A percentile compares a stretch with the other conserved stretches of the same genome.
phyloP scores from a whole-genome alignment of 1,140 invertebrate genomes.

The Rhysida immarginata region DNA sequence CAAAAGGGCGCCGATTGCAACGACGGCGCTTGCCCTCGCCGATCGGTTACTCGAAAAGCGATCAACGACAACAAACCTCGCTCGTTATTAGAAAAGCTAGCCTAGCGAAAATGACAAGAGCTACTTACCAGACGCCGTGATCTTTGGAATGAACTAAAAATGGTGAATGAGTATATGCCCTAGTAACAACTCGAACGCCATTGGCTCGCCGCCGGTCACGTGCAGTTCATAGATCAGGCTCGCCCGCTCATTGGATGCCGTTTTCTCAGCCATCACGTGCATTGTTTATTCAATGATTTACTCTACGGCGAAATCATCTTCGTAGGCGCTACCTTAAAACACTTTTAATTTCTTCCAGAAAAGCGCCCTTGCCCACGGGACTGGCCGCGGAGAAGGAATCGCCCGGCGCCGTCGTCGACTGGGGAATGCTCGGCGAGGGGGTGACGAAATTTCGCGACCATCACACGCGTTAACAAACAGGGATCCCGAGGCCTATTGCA shows the following conservation, averaged over 20 bases:
- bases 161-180: conserved; percentile 5
- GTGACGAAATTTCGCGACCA: not conserved
- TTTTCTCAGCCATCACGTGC: conserved; percentile 5
- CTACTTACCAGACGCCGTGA: not conserved
- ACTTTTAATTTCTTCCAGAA: not conserved
- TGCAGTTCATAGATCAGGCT: not conserved
- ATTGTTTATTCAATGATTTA: conserved; percentile 8
- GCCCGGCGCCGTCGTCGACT: not conserved
- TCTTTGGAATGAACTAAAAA: conserved; percentile 7
- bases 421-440: not conserved
- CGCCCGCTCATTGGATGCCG: not conserved
- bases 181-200: not conserved
- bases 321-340: not conserved
- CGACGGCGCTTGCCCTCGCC: not conserved
- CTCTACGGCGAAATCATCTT: not conserved
- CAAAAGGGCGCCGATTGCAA: no score
- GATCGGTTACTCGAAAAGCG: no score
- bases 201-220: not conserved
- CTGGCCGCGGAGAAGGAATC: not conserved
- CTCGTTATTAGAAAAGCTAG: not conserved
- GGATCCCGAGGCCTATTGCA: not conserved
- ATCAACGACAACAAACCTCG: not conserved
- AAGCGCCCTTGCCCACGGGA: not conserved
- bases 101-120: no score
- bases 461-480: not conserved